These are phyloP conservation scores for Lynx canadensis DNA, from an alignment of 2,113 vertebrate genomes.

Conservation along the genomic window DNA sequence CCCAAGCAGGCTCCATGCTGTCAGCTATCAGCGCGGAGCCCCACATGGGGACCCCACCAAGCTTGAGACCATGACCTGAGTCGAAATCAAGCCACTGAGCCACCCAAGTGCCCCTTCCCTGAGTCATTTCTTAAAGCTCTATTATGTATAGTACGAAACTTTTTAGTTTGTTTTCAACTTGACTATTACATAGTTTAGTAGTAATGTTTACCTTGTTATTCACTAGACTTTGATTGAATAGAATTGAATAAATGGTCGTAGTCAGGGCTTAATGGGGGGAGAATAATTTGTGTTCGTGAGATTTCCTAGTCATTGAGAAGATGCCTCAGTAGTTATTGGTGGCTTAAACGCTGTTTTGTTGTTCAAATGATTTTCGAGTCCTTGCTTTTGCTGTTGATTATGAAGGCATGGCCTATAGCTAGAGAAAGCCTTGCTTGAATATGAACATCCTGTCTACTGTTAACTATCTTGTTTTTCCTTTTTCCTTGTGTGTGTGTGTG, in stretches of 20 bases:
- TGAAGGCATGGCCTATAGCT: background rate
- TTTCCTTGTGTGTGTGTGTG: no score
- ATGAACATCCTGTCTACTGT: background rate
- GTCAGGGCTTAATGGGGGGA: background rate
- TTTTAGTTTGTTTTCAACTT: conserved; percentile 2
- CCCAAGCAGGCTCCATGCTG: no score
- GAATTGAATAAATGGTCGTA: conserved; percentile 8
- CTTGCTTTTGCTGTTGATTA: background rate
- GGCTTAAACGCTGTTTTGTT: conserved; percentile 13
- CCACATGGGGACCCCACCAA: no score
- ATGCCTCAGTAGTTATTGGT: background rate
- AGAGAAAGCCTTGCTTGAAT: conserved; percentile 9
- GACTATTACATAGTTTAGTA: background rate
- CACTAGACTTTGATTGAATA: conserved; percentile 12
- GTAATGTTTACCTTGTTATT: conserved; percentile 36
- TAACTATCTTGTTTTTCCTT: background rate
- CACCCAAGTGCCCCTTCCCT: background rate
- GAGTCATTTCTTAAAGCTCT: conserved; percentile 17
- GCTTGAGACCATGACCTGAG: no score
- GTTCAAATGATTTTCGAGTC: conserved; percentile 17
- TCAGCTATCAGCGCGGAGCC: no score
- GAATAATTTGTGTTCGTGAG: background rate
- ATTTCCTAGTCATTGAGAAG: conserved; percentile 15
- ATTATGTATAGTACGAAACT: background rate
- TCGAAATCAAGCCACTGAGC: no score